These are phyloP conservation scores for Argyresthia goedartella DNA, from an alignment of 2,888 invertebrate genomes.

Conservation along the genomic window DNA sequence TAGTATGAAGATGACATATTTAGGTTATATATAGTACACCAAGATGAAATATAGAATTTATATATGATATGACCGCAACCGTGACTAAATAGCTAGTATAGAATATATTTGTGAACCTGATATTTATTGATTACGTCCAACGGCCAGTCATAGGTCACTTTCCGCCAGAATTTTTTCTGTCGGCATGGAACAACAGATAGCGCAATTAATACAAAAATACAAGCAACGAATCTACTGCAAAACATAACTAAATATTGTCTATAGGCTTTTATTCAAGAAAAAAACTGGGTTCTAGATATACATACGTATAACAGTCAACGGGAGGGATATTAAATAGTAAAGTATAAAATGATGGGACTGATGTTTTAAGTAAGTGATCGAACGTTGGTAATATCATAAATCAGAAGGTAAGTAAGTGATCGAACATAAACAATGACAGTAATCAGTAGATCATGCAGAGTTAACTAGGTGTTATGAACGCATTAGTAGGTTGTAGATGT, in stretches of 20 bases:
- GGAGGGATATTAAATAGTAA: no score
- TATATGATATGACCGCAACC: slow-evolving; percentile 21
- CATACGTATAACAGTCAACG: no score
- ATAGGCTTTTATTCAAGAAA: no score
- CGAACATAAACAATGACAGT: no score
- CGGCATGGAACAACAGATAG: slow-evolving; percentile 4
- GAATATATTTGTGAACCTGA: slow-evolving; percentile 30
- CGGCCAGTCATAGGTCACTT: slow-evolving; percentile 30
- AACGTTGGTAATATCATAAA: no score
- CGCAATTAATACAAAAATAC: not conserved
- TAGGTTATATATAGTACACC: not conserved
- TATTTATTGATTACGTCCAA: slow-evolving; percentile 26
- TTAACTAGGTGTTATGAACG: no score
- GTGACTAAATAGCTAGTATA: slow-evolving; percentile 35
- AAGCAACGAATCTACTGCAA: not conserved
- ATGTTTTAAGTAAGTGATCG: no score
- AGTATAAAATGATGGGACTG: no score
- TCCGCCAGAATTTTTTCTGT: slow-evolving; percentile 1
- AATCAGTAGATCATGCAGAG: no score
- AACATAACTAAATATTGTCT: not conserved
- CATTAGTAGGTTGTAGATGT: no score
- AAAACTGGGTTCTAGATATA: no score
- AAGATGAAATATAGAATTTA: not conserved
- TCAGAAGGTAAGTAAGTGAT: no score
- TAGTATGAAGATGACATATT: slow-evolving; percentile 22